Conservation (phyloP, 1,140 invertebrate species). For the Drosophila santomea region DNA sequence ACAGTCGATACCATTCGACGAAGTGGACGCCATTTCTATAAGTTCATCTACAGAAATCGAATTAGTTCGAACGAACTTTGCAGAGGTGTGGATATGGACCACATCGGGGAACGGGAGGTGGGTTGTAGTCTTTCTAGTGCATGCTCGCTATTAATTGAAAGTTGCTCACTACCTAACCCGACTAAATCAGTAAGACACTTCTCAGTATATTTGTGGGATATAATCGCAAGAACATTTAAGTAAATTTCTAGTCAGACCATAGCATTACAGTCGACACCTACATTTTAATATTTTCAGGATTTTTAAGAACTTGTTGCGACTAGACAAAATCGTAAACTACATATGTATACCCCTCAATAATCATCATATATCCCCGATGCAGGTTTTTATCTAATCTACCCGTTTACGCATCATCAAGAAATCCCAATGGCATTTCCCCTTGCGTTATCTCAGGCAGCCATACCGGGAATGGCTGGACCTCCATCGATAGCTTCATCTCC, state of each 20-base stretch:
- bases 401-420: neutral
- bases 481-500: neutral
- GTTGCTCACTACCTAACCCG: neutral
- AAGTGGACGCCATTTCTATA: neutral
- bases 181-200: neutral
- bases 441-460: conserved; percentile 1
- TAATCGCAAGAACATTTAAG: neutral
- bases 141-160: neutral
- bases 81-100: conserved; percentile 25
- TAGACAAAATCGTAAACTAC: too few species aligned
- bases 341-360: neutral
- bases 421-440: conserved; percentile 16
- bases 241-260: too few species aligned
- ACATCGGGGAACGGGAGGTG: conserved; percentile 11
- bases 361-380: conserved; percentile 6
- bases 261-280: too few species aligned
- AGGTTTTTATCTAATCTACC: neutral
- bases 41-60: neutral
- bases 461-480: neutral
- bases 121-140: conserved; percentile 1
- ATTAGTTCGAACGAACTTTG: conserved; percentile 12
- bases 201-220: neutral
- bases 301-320: too few species aligned
- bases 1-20: neutral
- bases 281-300: too few species aligned